Evolutionary conservation across 2,113 vertebrate species (phyloP).

Genomic region (Semnornis frantzii): DNA sequence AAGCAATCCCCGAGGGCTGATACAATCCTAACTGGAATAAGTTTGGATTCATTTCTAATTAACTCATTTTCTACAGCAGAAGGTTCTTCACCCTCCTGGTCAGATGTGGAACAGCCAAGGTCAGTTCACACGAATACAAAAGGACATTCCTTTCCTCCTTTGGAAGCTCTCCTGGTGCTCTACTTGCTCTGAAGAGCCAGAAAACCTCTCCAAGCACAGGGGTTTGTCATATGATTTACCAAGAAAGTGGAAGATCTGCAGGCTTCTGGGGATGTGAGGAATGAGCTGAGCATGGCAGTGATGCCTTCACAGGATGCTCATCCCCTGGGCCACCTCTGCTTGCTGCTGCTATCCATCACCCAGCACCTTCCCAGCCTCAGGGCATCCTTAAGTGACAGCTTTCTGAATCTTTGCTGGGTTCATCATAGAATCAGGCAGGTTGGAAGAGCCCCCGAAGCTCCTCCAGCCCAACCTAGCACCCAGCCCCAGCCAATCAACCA

Average conservation of each 20-base stretch:
- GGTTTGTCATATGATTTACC: neutral
- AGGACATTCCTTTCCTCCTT: neutral
- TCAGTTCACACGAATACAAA: neutral
- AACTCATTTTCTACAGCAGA: neutral
- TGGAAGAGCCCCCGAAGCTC: too few species aligned
- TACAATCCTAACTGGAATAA: neutral
- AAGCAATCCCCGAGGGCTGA: neutral
- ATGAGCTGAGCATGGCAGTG: neutral
- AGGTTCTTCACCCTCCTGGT: neutral
- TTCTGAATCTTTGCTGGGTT: neutral
- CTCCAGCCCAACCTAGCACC: too few species aligned
- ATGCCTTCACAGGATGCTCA: rapidly evolving
- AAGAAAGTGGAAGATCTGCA: neutral
- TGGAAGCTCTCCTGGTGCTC: neutral
- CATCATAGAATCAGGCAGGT: too few species aligned
- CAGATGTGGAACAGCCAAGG: neutral
- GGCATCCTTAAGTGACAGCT: neutral
- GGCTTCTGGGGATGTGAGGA: neutral
- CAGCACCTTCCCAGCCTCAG: neutral
- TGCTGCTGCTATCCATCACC: neutral
- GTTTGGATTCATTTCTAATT: neutral
- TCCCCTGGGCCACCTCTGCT: neutral
- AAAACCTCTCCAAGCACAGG: neutral
- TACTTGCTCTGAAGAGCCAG: neutral
- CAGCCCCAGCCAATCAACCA: too few species aligned